A percentile compares a stretch with the other conserved stretches of the same genome.
phyloP scores from a whole-genome alignment of 2,797 vertebrate species.

The Enteromius unitaeniatus region DNA sequence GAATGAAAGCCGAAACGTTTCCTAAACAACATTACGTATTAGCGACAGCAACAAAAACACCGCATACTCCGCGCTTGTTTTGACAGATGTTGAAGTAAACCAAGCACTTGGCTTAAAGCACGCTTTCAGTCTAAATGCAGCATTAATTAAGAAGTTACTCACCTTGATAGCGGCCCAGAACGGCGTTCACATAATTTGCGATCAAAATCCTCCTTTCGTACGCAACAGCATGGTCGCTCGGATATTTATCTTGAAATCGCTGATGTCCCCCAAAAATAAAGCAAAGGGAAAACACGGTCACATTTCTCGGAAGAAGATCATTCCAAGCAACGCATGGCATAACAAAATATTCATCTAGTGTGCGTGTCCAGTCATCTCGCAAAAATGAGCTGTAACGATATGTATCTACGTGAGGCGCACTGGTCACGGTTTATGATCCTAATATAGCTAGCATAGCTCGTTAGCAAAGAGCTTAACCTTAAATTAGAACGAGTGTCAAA shows the following conservation, averaged over 20 bases:
- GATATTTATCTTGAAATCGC: constrained; percentile 71
- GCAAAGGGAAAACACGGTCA: constrained; percentile 56
- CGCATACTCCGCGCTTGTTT: neutral
- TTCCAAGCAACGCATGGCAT: neutral
- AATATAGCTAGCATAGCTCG: constrained; percentile 47
- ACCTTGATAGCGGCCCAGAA: constrained; percentile 74
- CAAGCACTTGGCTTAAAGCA: neutral
- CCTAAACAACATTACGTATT: neutral
- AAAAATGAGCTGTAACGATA: constrained; percentile 1
- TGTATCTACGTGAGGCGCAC: constrained; percentile 17
- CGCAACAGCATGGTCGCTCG: constrained; percentile 75
- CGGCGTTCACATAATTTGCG: constrained; percentile 79
- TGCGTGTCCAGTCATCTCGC: neutral
- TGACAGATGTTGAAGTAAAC: neutral
- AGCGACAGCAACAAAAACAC: neutral
- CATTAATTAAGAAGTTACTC: constrained; percentile 58
- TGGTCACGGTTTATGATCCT: constrained; percentile 35
- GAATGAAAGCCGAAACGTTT: neutral
- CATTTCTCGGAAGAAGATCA: constrained; percentile 22
- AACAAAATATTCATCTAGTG: neutral
- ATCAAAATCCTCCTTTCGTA: constrained; percentile 71
- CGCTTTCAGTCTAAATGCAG: neutral
- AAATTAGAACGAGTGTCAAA: constrained; percentile 15
- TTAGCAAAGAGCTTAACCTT: constrained; percentile 37
- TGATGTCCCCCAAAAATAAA: constrained; percentile 68